These are phyloP conservation scores for Dasyprocta punctata DNA, from an alignment of 2,113 vertebrate species.

Conservation along the genomic window DNA sequence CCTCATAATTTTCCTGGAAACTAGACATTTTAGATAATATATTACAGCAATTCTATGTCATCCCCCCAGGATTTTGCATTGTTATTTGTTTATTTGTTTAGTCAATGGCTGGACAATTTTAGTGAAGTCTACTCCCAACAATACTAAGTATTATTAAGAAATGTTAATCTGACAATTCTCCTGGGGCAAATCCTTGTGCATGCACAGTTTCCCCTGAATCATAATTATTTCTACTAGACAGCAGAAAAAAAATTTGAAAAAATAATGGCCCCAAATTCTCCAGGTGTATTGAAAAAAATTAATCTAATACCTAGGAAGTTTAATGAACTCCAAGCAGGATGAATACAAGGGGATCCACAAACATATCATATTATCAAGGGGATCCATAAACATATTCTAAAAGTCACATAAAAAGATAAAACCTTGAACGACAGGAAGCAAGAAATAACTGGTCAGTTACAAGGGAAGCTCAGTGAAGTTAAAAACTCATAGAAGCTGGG, in stretches of 20 bases:
- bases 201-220: neutral
- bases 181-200: neutral
- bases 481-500: too few species aligned
- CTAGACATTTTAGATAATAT: neutral
- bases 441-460: neutral
- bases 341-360: neutral
- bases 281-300: neutral
- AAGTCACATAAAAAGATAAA: neutral
- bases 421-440: neutral
- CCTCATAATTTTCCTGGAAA: neutral
- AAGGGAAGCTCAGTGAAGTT: neutral
- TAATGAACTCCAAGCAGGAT: slow-evolving; percentile 6
- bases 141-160: neutral
- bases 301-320: neutral
- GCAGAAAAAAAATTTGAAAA: neutral
- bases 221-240: neutral
- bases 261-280: neutral
- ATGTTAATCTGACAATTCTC: neutral
- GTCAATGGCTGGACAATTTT: neutral
- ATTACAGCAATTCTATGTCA: neutral
- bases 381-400: neutral
- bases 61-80: neutral
- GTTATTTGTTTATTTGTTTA: neutral
- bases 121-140: neutral
- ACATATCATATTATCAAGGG: neutral